Percentiles rank a stretch among this genome's conserved stretches.
Evolutionary conservation across 2,888 invertebrate genomes (phyloP).

Genomic region (Pyrgus malvae): DNA sequence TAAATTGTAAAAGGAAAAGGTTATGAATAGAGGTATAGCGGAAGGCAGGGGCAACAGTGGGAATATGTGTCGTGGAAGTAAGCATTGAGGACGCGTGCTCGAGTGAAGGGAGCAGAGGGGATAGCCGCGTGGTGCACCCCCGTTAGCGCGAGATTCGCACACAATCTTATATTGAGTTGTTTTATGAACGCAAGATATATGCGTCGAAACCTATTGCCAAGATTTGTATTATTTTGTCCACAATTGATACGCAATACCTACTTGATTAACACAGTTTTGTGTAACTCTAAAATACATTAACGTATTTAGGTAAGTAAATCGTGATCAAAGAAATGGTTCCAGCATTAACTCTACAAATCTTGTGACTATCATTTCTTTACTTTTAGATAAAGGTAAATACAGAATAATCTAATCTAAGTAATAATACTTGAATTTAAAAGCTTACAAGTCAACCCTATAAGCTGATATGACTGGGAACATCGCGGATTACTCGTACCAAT

Average conservation of each 20-base stretch:
- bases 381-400: too few species aligned
- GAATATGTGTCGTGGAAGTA: conserved; percentile 42
- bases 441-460: background rate
- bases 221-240: conserved; percentile 3
- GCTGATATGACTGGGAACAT: conserved; percentile 4
- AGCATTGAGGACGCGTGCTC: conserved; percentile 49
- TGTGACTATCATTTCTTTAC: too few species aligned
- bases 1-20: conserved; percentile 32
- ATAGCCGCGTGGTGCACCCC: conserved; percentile 36
- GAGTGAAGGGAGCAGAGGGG: conserved; percentile 46
- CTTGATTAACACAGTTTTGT: too few species aligned
- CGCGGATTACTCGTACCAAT: background rate
- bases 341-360: too few species aligned
- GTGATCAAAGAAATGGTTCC: too few species aligned
- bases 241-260: too few species aligned
- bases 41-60: conserved; percentile 37
- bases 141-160: conserved; percentile 29
- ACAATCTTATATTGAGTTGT: conserved; percentile 34
- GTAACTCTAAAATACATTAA: too few species aligned
- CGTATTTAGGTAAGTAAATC: too few species aligned
- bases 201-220: conserved; percentile 38
- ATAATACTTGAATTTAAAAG: too few species aligned
- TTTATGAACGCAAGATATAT: conserved; percentile 46
- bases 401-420: too few species aligned
- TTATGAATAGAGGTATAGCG: conserved; percentile 39